These are phyloP conservation scores for Pogoniulus pusillus DNA, from an alignment of 2,797 vertebrate species.

Conservation along the genomic window DNA sequence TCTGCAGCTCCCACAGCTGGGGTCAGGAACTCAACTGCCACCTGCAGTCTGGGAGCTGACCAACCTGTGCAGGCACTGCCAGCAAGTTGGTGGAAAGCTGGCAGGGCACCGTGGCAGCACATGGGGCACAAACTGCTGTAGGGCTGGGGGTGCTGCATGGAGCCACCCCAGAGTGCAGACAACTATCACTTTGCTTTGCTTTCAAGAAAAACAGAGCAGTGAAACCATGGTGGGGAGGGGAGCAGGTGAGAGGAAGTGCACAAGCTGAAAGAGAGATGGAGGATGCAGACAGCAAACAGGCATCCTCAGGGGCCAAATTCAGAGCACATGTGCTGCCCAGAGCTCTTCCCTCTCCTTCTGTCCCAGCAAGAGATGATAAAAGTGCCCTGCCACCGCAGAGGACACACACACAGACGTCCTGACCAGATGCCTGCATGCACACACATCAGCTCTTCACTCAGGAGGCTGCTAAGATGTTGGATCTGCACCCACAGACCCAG, in stretches of 20 bases:
- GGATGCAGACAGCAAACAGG: background rate
- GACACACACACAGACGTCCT: fast-evolving
- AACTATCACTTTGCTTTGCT: background rate
- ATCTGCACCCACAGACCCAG: background rate
- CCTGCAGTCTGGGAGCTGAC: fast-evolving
- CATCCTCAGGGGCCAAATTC: background rate
- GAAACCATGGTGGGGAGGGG: background rate
- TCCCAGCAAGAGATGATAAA: background rate
- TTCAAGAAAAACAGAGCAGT: background rate
- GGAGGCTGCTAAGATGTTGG: background rate
- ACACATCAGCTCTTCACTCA: background rate
- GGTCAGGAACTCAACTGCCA: background rate
- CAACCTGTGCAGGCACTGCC: background rate
- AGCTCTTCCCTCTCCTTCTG: background rate
- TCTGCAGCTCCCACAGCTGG: background rate
- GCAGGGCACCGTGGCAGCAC: background rate
- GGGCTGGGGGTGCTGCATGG: background rate
- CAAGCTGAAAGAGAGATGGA: background rate
- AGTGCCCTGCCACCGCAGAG: fast-evolving
- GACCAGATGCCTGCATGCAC: background rate
- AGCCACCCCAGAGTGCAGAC: fast-evolving
- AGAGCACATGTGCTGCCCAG: background rate
- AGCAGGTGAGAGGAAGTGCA: background rate
- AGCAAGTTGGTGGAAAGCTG: fast-evolving
- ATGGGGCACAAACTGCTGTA: too few species aligned